phyloP scores from a whole-genome alignment of 2,113 vertebrate genomes.

The Charina bottae region DNA sequence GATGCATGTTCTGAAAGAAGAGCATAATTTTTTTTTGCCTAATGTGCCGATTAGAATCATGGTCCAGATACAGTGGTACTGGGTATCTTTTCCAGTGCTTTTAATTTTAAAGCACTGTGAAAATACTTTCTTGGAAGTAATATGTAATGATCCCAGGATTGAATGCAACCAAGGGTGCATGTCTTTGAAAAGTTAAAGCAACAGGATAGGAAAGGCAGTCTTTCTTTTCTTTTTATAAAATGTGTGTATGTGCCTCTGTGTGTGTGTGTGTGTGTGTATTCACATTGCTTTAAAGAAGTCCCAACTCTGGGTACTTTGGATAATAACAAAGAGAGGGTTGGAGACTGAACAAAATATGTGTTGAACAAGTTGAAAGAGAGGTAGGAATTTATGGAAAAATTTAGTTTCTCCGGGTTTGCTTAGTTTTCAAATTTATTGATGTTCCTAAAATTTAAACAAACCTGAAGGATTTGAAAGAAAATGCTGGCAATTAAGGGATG shows the following conservation, averaged over 20 bases:
- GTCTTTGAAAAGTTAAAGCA: too few species aligned
- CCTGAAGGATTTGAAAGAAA: too few species aligned
- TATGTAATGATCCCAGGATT: background rate
- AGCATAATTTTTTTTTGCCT: background rate
- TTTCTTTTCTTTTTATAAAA: too few species aligned
- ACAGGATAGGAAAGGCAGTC: too few species aligned
- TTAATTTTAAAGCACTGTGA: background rate
- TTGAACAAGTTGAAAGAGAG: background rate
- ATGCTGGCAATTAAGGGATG: background rate
- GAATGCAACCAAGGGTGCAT: background rate
- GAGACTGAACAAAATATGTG: too few species aligned
- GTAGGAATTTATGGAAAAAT: background rate
- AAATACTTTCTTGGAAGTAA: background rate
- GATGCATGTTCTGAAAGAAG: background rate
- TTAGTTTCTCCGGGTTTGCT: background rate
- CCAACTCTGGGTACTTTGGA: too few species aligned
- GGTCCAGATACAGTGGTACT: background rate
- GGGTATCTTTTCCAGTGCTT: background rate
- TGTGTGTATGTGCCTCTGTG: accelerated
- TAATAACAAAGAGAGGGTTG: too few species aligned
- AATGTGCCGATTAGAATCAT: background rate
- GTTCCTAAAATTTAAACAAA: background rate
- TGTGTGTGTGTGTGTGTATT: too few species aligned
- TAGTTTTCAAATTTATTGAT: background rate
- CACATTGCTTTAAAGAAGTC: too few species aligned